Percentiles rank a stretch among this genome's conserved stretches.
Evolutionary conservation across 2,888 invertebrate species (phyloP).

Genomic region (Hartigia nigra): DNA sequence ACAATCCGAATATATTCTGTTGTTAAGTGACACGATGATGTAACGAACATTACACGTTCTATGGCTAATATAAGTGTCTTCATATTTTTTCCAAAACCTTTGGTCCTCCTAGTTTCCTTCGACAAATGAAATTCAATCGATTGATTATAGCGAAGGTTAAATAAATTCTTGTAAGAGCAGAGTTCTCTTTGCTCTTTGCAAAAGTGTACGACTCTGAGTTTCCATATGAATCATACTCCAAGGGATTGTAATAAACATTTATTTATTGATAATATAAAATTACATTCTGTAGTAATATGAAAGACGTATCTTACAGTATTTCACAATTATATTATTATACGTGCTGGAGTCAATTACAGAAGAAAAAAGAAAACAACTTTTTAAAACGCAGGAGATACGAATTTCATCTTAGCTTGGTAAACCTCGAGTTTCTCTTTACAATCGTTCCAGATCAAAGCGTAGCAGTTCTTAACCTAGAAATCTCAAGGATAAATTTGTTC

Average conservation of each 20-base stretch:
- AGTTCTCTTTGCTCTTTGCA: not conserved
- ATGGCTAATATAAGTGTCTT: not conserved
- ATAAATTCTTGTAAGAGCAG: not conserved
- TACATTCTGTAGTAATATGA: slow-evolving; percentile 57
- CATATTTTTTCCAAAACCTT: not conserved
- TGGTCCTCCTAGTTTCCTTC: not conserved
- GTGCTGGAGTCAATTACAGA: slow-evolving; percentile 7
- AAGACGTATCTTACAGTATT: slow-evolving; percentile 63
- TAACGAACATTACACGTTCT: slow-evolving; percentile 51
- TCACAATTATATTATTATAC: slow-evolving; percentile 48
- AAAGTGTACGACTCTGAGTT: not conserved
- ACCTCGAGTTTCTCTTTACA: slow-evolving; percentile 9
- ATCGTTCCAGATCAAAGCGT: not conserved
- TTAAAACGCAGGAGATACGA: slow-evolving; percentile 1
- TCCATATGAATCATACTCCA: not conserved
- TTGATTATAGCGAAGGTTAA: not conserved
- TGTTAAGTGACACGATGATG: slow-evolving; percentile 54
- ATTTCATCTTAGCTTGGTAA: slow-evolving; percentile 10
- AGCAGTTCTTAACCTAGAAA: not conserved
- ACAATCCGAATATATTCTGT: slow-evolving; percentile 39
- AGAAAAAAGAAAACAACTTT: not conserved
- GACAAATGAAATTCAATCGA: not conserved
- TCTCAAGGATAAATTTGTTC: slow-evolving; percentile 15
- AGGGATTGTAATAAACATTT: slow-evolving; percentile 49
- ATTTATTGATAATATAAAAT: slow-evolving; percentile 62